Base-by-base conservation (phyloP, 2,113 vertebrate species). In the Dinomys branickii region DNA sequence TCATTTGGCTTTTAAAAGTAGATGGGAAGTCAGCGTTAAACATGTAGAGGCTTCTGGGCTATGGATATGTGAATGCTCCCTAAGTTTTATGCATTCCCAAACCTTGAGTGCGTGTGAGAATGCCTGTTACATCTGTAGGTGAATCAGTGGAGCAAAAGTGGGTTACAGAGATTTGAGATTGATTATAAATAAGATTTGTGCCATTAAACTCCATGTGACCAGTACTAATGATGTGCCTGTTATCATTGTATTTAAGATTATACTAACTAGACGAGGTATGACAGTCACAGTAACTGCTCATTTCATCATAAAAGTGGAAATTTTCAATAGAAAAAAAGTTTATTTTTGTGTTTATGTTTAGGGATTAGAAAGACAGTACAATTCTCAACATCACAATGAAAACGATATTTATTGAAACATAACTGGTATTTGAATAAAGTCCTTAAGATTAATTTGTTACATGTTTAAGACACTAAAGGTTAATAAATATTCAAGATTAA, bases 171-270 rank as follows among this genome's bases (percentile, higher is more conserved):
- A n/a, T 33, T 90, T 65, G 22, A 77, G 16, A 14, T 47, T 56
- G 20, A 65, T 78, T 85, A 17, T 35, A 38, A 59, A 63, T 61
- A 83, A 20, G 10, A 69, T 38, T 61, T 83, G 12, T n/a, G 75
- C 26, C 7, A 77, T 14, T 5, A 63, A 41, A 33, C 1, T 50
- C n/a, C 38, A 2, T 94, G 38, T 56, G 28, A 0, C 30, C 38
- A 13, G 8, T 4, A 56, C 6, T 22, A 58, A 4, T 35, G 13
- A 3, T n/a, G 3, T 26, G 14, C 2, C 30, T 44, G 5, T 3
- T 82, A 67, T 67, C 20, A 69, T 52, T 78, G 22, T 41, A 94
- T 1, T 78, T 2, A 75, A 69, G 14, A 24, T 67, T 30, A 88
- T 59, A 52, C 2, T 54, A 12, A 52, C n/a, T 35, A 52, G 28